phyloP scores from a whole-genome alignment of 2,113 vertebrate species.

The Laterallus jamaicensis region DNA sequence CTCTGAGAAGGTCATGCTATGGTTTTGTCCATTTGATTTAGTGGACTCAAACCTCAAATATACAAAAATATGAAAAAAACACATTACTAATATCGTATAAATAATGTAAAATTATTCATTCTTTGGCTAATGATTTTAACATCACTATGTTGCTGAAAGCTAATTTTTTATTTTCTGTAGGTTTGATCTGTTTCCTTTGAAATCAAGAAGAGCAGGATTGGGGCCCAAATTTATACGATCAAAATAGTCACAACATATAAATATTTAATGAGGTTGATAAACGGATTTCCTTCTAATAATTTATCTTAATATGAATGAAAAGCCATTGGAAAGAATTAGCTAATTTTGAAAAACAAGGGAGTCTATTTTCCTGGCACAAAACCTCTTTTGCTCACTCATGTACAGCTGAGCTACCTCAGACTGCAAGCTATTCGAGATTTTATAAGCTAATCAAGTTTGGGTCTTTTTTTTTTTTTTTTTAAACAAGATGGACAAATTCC shows the following conservation, averaged over 20 bases:
- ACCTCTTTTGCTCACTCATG: neutral
- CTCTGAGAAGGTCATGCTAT: neutral
- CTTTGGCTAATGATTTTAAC: neutral
- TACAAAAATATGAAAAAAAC: neutral
- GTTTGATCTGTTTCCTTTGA: neutral
- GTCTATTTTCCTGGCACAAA: neutral
- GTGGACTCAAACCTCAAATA: neutral
- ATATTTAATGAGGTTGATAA: constrained; percentile 11
- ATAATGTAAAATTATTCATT: neutral
- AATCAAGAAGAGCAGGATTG: neutral
- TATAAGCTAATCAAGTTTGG: neutral
- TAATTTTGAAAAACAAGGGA: neutral
- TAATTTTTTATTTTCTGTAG: neutral
- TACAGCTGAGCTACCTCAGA: neutral
- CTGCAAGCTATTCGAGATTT: constrained; percentile 3
- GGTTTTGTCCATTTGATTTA: neutral
- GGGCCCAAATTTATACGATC: neutral
- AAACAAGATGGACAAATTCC: constrained; percentile 27
- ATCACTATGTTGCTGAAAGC: neutral
- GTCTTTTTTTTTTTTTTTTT: constrained; percentile 1
- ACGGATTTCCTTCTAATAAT: neutral
- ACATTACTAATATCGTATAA: neutral
- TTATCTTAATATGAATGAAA: neutral
- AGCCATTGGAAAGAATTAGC: neutral
- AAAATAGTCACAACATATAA: constrained; percentile 18